Evolutionary conservation across 2,113 vertebrate species (phyloP), one percentile per base, ranked within the genome.

Genomic region (Theristicus caerulescens): DNA sequence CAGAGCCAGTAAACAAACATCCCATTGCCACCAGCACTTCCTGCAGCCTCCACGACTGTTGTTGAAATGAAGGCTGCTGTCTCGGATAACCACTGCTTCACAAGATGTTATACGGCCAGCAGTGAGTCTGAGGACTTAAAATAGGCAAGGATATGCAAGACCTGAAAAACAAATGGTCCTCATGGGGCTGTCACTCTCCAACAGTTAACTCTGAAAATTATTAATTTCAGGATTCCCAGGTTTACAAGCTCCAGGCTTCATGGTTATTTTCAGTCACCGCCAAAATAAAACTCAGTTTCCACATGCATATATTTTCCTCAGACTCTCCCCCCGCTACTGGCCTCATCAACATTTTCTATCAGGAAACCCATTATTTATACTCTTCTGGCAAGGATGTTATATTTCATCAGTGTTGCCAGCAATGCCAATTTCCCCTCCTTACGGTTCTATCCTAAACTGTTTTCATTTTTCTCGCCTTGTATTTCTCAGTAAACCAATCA

Each of bases 211-310:
- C 84, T 86, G 86, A 95, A 91, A 82, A 91, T 86, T 93, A 95
- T 85, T 96, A 86, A 93, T 97, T 95, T 95, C 82, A 97, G 91
- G 84, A 94, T 88, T 95, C 93, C 81, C 91, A 90, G 78, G 86
- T 94, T 96, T 97, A 95, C 93, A 93, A 92, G 93, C n/a, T 13
- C 66, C 71, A 95, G 87, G n/a, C 82, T 97, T 93, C 82, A 36
- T 81, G 94, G 88, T 58, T 95, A 93, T 95, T 96, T 96, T 94
- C 89, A 85, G 78, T 70, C 74, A 90, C 47, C 10, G 13, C 86
- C 85, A 95, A 97, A 96, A 96, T 85, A 94, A 95, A 96, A 96
- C 67, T 89, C 81, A 79, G 89, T 97, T 97, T 97, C 96, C 94
- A 96, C 81, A 94, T 59, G 76, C 64, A 88, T 88, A 82, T 58